Evolutionary conservation across 1,140 invertebrate genomes (phyloP).

Genomic region (Hydropsyche tenuis): DNA sequence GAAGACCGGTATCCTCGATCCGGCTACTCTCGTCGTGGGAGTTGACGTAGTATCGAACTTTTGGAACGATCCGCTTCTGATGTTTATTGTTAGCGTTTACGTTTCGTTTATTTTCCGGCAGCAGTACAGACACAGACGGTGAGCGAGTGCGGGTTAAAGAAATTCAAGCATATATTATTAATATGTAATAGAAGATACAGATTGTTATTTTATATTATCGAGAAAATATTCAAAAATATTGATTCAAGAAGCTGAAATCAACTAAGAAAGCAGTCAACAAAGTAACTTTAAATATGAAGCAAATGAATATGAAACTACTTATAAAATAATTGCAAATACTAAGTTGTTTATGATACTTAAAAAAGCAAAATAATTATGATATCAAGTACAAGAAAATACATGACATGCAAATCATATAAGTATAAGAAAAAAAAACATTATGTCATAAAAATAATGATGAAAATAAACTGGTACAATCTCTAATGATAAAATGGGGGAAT

Average conservation of each 20-base stretch:
- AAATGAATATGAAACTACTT: too few species aligned
- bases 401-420: too few species aligned
- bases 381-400: too few species aligned
- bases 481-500: too few species aligned
- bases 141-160: conserved; percentile 36
- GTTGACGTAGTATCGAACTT: conserved; percentile 21
- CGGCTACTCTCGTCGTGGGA: conserved; percentile 28
- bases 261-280: not conserved
- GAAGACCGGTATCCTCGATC: conserved; percentile 47
- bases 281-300: not conserved
- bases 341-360: too few species aligned
- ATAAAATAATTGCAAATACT: too few species aligned
- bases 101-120: conserved; percentile 7
- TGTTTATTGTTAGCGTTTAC: conserved; percentile 18
- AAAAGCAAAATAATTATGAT: too few species aligned
- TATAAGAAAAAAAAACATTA: too few species aligned
- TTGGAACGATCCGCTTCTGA: conserved; percentile 44
- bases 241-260: not conserved
- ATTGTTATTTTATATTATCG: not conserved
- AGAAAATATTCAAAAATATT: conserved; percentile 2
- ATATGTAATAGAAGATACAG: conserved; percentile 5
- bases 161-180: conserved; percentile 31
- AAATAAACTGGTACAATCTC: too few species aligned
- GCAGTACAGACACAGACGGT: conserved; percentile 19
- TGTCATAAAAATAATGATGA: too few species aligned